Evolutionary conservation across 2,888 invertebrate species (phyloP).

Genomic region (Caenorhabditis becei): DNA sequence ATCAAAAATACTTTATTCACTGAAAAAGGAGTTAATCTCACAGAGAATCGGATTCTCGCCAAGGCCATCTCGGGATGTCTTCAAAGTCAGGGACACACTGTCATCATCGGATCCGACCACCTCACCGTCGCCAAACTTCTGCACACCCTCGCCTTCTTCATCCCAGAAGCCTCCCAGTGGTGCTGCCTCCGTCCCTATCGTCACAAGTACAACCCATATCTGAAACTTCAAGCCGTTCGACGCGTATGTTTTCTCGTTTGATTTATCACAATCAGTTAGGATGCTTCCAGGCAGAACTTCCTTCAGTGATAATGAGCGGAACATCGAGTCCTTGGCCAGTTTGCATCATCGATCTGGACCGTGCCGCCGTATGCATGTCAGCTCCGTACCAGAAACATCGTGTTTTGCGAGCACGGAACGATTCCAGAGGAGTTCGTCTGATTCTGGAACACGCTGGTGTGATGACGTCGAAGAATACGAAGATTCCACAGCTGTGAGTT

Average conservation of each 20-base stretch:
- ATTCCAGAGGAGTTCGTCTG: constrained; percentile 59
- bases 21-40: constrained; percentile 27
- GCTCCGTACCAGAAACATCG: constrained; percentile 70
- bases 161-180: constrained; percentile 70
- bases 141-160: constrained; percentile 74
- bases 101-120: constrained; percentile 74
- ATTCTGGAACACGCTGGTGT: constrained; percentile 63
- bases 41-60: constrained; percentile 63
- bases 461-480: constrained; percentile 51
- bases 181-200: constrained; percentile 72
- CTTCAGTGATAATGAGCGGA: constrained; percentile 62
- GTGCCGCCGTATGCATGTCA: constrained; percentile 73
- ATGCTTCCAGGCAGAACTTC: constrained; percentile 67
- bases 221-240: constrained; percentile 75
- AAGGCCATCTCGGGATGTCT: constrained; percentile 74
- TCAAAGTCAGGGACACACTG: constrained; percentile 76
- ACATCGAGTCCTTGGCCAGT: constrained; percentile 74
- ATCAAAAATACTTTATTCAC: constrained; percentile 68
- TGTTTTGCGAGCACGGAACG: constrained; percentile 58
- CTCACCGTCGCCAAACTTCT: constrained; percentile 71
- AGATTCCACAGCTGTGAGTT: constrained; percentile 52
- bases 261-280: background rate
- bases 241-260: constrained; percentile 58
- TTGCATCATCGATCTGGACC: constrained; percentile 77
- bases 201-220: constrained; percentile 75